phyloP scores from a whole-genome alignment of 2,113 vertebrate genomes.

The Antigone vipio region DNA sequence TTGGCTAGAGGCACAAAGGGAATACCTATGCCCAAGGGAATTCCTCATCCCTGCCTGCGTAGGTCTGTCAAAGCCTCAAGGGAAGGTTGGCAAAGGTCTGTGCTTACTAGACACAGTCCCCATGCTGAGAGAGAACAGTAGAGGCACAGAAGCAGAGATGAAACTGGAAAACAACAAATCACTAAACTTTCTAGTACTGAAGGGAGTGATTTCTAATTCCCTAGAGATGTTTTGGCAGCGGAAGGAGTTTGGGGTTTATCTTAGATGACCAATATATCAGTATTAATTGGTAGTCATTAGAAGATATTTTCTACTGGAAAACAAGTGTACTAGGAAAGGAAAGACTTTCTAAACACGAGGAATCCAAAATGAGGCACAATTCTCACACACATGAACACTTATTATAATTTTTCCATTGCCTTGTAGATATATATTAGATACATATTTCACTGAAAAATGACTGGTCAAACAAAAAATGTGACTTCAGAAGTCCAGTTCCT shows the following conservation, averaged over 20 bases:
- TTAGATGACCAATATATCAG: background rate
- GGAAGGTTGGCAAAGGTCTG: background rate
- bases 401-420: background rate
- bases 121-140: background rate
- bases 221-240: background rate
- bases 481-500: background rate
- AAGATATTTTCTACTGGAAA: background rate
- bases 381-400: background rate
- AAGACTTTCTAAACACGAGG: background rate
- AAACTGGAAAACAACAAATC: background rate
- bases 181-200: background rate
- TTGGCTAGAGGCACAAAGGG: background rate
- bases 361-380: background rate
- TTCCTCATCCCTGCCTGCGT: background rate
- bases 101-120: background rate
- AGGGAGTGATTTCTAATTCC: background rate
- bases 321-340: background rate
- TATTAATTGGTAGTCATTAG: background rate
- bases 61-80: background rate
- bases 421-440: background rate
- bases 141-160: background rate
- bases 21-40: background rate
- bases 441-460: background rate
- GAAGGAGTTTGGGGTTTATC: background rate
- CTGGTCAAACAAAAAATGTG: background rate